phyloP scores from a whole-genome alignment of 2,797 vertebrate genomes.

The Chanos chanos region DNA sequence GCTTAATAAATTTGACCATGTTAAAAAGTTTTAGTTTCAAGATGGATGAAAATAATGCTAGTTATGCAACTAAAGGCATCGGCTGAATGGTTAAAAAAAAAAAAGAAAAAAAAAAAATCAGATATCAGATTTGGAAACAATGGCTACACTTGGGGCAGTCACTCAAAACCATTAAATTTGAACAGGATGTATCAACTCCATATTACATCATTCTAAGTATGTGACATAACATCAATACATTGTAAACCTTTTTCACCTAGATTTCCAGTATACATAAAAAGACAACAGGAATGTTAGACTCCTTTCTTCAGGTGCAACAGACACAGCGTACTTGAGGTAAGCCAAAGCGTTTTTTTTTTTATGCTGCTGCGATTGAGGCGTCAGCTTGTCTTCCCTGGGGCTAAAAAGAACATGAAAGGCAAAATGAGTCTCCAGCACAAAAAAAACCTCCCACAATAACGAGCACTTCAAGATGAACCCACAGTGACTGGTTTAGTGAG shows the following conservation, averaged over 20 bases:
- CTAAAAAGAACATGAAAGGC: conserved; percentile 63
- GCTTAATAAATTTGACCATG: neutral
- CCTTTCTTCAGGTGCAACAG: neutral
- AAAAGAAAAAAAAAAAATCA: no score
- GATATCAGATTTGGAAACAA: no score
- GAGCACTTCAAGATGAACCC: no score
- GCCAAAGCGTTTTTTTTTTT: conserved; percentile 13
- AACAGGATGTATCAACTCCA: no score
- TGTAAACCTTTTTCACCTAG: conserved; percentile 17
- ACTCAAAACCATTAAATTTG: no score
- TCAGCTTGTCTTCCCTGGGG: conserved; percentile 90
- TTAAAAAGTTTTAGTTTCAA: neutral
- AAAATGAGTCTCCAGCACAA: neutral
- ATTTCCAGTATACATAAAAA: no score
- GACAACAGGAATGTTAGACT: conserved; percentile 24
- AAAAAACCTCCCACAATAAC: neutral
- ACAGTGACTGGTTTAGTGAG: no score
- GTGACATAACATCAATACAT: neutral
- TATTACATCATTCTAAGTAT: no score
- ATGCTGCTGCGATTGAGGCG: conserved; percentile 81
- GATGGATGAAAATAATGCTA: neutral
- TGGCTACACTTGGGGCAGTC: no score
- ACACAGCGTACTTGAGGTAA: neutral
- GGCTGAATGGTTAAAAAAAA: neutral
- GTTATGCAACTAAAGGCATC: neutral